Evolutionary conservation across 1,140 invertebrate species (phyloP), one percentile per base, ranked within the genome.

Genomic region (Anoplophora glabripennis): DNA sequence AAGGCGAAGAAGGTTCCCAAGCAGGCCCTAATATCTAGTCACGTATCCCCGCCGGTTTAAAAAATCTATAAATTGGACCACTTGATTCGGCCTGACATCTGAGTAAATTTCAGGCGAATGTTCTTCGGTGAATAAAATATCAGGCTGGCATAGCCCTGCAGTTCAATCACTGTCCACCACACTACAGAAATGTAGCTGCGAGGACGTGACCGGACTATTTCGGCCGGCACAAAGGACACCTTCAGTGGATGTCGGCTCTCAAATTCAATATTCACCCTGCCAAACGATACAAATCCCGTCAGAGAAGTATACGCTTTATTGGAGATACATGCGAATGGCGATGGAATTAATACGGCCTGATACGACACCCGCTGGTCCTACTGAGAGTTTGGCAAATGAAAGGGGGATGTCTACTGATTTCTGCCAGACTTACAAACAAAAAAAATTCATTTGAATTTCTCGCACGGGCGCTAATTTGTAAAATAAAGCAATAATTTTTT

Each of bases 51-150:
- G 21, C 42, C 33, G 37, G 17, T 41, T 18, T 7, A n/a, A 40
- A 47, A 53, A 54, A 57, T 59, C 52, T 63, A 60, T 64, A 64
- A 64, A 64, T 64, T 57, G 62, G 55, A 49, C 53, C 57, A 64
- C 64, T 64, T 63, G 57, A 66, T 64, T 64, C 61, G 38, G 54
- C 54, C 55, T 58, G 64, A 66, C 64, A 60, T 63, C 49, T 54
- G 46, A 64, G 57, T 61, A 64, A 67, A 67, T 67, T 67, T 64
- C 58, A 59, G 61, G 59, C 58, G 58, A 64, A 61, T 61, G 65
- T 61, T 59, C 59, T 61, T 64, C 53, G 53, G 65, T 67, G 66
- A 68, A 68, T 68, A 68, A 68, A 66, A 68, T 68, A 68, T 68
- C 38, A 68, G 61, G 63, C 51, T 57, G 63, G 58, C 65, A 63